Base-by-base conservation (phyloP, 1,140 invertebrate species). In the Aphelinus certus region DNA sequence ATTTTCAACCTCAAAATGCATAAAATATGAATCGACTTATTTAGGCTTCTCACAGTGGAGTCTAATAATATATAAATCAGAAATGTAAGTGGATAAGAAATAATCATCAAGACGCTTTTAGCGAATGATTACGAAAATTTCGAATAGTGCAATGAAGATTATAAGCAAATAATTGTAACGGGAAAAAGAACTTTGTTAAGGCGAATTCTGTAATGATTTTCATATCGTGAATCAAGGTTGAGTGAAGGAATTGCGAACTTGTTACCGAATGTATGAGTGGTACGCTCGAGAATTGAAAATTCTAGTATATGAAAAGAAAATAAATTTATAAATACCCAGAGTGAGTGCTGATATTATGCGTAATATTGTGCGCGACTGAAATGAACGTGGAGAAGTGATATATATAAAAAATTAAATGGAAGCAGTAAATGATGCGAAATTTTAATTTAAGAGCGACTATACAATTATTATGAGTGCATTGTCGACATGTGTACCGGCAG, bases 251-350 rank as follows among this genome's bases (percentile, higher is more conserved):
- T 26, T 65, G 48, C 57, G 51, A 57, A 9, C 70, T 62, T 42
- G 1, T 51, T 77, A 76, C 77, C 77, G 76, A 77, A 66, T 79
- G 78, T 81, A 81, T 67, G 79, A 79, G 81, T 81, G 26, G 26
- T 26, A 26, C 78, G 80, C 79, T 79, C 73, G 79, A 81, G 82
- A 85, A 83, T 86, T 83, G 81, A 84, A 79, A 80, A 84, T 83
- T 84, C 77, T 80, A 82, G 66, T 79, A 76, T 76, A 82, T 77
- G 80, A 77, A 80, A 79, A 81, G 26, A 26, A 26, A 26, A 26
- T 26, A 26, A 62, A 73, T 69, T 68, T 74, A 74, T 66, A 76
- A 64, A 74, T 71, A 73, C 71, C 49, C 5, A 43, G 26, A 62
- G 51, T 63, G 43, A 1, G 49, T 51, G 63, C 9, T 5, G 1